These are phyloP conservation scores for Chymomyza fuscimana DNA, from an alignment of 2,888 invertebrate species.

Conservation along the genomic window DNA sequence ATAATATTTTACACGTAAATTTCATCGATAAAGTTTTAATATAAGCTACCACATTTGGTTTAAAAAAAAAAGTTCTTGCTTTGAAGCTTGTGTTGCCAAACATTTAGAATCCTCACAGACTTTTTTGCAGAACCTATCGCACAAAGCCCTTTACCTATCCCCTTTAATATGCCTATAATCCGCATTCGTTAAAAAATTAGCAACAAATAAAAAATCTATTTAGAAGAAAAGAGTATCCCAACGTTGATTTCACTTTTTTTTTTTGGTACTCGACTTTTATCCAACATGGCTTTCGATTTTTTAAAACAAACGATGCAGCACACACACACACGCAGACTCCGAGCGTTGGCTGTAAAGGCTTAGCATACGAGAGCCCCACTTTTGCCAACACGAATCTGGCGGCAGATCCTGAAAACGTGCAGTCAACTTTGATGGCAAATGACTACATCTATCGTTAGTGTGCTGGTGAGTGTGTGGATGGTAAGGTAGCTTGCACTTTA, in stretches of 20 bases:
- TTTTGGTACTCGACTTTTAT: background rate
- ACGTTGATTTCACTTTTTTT: too few species aligned
- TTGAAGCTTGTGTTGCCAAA: too few species aligned
- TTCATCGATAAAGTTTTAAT: too few species aligned
- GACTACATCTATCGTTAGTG: background rate
- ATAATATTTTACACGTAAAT: too few species aligned
- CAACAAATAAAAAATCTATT: too few species aligned
- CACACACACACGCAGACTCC: background rate
- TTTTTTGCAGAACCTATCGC: too few species aligned
- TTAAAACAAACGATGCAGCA: constrained; percentile 11
- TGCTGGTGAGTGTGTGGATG: background rate
- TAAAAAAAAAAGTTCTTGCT: too few species aligned
- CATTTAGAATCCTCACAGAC: too few species aligned
- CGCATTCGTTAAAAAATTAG: too few species aligned
- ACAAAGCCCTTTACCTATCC: too few species aligned
- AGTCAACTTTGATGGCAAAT: constrained; percentile 27
- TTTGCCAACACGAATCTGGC: constrained; percentile 60
- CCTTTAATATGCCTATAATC: too few species aligned
- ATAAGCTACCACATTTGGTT: too few species aligned
- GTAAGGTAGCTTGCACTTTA: constrained; percentile 40
- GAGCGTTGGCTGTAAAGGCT: constrained; percentile 47
- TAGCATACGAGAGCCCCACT: constrained; percentile 55
- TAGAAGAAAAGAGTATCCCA: background rate
- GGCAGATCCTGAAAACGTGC: constrained; percentile 62
- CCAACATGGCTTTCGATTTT: background rate